A percentile compares a stretch with the other conserved stretches of the same genome.
phyloP scores from a whole-genome alignment of 2,113 vertebrate species.

The Serilophus lunatus region DNA sequence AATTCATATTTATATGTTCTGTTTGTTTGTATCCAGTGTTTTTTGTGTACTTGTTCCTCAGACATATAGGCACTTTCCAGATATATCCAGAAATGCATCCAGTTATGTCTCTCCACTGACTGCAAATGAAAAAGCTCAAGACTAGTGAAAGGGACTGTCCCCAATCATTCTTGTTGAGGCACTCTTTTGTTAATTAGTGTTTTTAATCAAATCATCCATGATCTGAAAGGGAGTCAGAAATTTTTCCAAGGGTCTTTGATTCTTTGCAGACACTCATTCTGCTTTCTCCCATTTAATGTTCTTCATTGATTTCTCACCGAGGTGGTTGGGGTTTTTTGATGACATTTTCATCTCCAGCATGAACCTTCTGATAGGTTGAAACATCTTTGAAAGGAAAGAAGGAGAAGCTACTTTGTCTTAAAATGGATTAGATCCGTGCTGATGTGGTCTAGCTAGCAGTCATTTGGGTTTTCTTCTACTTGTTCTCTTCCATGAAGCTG shows the following conservation, averaged over 20 bases:
- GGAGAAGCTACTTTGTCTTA: background rate
- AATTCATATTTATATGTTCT: background rate
- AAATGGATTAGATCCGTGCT: background rate
- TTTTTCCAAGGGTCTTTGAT: constrained; percentile 1
- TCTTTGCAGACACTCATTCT: background rate
- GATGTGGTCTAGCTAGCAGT: background rate
- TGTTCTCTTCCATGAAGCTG: background rate
- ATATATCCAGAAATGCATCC: background rate
- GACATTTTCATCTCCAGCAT: background rate
- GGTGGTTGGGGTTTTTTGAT: background rate
- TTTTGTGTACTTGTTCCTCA: background rate
- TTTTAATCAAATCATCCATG: constrained; percentile 19
- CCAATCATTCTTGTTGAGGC: background rate
- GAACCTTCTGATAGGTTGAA: background rate
- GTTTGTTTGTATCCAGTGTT: background rate
- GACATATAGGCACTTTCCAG: background rate
- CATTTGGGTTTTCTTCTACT: background rate
- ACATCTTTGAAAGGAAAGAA: background rate
- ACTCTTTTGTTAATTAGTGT: background rate
- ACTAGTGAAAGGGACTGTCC: background rate
- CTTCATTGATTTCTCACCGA: background rate
- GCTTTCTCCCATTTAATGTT: background rate
- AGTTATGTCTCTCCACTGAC: background rate
- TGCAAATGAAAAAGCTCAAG: background rate
- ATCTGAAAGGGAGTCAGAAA: background rate